Evolutionary conservation across 2,113 vertebrate species (phyloP).

Genomic region (Boleophthalmus pectinirostris): DNA sequence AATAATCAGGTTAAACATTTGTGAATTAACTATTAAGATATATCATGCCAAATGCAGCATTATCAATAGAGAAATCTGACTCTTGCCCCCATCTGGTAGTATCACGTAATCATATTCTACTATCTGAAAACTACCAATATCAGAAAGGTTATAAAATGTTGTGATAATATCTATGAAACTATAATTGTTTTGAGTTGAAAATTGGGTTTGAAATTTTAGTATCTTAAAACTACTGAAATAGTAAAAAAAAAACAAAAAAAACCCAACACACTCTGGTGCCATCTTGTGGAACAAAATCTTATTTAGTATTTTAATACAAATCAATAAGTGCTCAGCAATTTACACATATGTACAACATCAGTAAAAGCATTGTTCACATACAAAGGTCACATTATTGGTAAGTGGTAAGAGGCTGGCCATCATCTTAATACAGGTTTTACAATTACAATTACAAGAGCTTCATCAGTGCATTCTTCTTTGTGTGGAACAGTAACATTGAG

Average conservation of each 20-base stretch:
- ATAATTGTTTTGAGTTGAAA: too few relatives aligned
- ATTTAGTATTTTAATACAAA: constrained; percentile 60
- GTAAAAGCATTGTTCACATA: constrained; percentile 9
- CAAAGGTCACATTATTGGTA: constrained; percentile 13
- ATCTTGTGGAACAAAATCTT: constrained; percentile 27
- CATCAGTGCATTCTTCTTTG: constrained; percentile 19
- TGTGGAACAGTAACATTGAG: constrained; percentile 34
- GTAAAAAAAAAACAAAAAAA: neutral
- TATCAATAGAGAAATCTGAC: too few relatives aligned
- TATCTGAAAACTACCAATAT: too few relatives aligned
- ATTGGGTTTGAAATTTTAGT: too few relatives aligned
- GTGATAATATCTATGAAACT: too few relatives aligned
- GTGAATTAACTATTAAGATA: too few relatives aligned
- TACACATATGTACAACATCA: constrained; percentile 45
- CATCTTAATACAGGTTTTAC: constrained; percentile 1
- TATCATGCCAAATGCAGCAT: too few relatives aligned
- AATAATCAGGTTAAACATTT: too few relatives aligned
- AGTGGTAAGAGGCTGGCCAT: neutral
- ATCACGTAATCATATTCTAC: too few relatives aligned
- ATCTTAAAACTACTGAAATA: too few relatives aligned
- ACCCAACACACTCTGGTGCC: neutral
- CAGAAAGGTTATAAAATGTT: too few relatives aligned
- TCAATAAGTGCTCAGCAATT: constrained; percentile 39
- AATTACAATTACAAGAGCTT: constrained; percentile 6
- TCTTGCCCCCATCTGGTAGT: too few relatives aligned